phyloP scores from a whole-genome alignment of 2,888 invertebrate genomes.

The Spialia ferax region DNA sequence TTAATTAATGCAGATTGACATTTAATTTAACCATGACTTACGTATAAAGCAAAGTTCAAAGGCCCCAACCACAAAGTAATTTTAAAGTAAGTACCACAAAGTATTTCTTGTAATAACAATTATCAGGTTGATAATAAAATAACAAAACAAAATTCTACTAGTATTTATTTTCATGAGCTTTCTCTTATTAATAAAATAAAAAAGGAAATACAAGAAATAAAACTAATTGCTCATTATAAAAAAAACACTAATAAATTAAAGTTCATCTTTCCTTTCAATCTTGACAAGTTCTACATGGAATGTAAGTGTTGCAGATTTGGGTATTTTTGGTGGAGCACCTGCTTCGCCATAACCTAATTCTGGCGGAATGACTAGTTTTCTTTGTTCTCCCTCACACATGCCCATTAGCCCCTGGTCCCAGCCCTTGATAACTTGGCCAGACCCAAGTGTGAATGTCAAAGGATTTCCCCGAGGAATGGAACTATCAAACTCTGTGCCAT shows the following conservation, averaged over 20 bases:
- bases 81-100: no score
- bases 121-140: background rate
- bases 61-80: no score
- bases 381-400: constrained; percentile 95
- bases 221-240: constrained; percentile 1
- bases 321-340: constrained; percentile 95
- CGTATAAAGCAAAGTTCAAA: no score
- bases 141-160: constrained; percentile 1
- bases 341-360: constrained; percentile 94
- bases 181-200: background rate
- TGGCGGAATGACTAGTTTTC: constrained; percentile 94
- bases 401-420: constrained; percentile 96
- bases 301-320: constrained; percentile 91
- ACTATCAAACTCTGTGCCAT: constrained; percentile 95
- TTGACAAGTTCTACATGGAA: constrained; percentile 94
- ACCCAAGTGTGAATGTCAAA: constrained; percentile 93
- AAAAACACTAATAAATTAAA: constrained; percentile 58
- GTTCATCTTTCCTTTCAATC: constrained; percentile 89
- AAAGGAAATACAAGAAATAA: constrained; percentile 15
- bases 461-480: constrained; percentile 91
- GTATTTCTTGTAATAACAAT: no score
- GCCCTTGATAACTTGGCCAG: constrained; percentile 95
- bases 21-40: no score
- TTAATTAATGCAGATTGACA: no score
- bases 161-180: constrained; percentile 16